Evolutionary conservation across 2,888 invertebrate species (phyloP), one percentile per base, ranked within the genome.

Genomic region (Cerastis rubricosa): DNA sequence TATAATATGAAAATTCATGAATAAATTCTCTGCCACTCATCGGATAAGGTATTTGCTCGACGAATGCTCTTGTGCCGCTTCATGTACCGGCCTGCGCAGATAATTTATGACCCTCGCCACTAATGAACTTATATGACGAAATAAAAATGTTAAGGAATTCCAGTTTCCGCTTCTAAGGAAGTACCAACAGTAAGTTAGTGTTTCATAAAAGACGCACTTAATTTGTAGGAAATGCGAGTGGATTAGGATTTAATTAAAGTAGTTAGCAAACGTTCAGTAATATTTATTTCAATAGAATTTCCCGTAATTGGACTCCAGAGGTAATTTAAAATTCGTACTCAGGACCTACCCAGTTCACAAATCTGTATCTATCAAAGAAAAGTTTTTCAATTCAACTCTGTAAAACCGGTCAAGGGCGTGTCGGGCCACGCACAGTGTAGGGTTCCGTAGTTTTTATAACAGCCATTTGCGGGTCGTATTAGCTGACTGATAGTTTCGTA

Each of bases 101-200:
- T 74, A 71, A 69, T 85, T 74, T 72, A 76, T 71, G 68, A 43
- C 47, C 67, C 70, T 73, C 70, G 51, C 47, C 35, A n/a, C 69
- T 76, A 78, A 81, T 83, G 71, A 87, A 77, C 74, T 80, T 83
- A 85, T 84, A 77, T 76, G 74, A 68, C 14, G 74, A 78, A 83
- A 81, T 84, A 83, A 85, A 80, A 87, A 85, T 85, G 84, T 80
- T 73, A 83, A 85, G 45, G 54, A 17, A 77, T 85, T 80, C 80
- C 72, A 64, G 67, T 72, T 76, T 45, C 49, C 51, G 22, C 51
- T 54, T 63, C 54, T n/a, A 74, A 70, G 35, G 40, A 80, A 73
- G 35, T 35, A 35, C 35, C 64, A 71, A 35, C 54, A 67, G 25
- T 63, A 70, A 72, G 61, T 66, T 61, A 76, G 51, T 61, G 57